Conservation (phyloP, 2,113 vertebrate species). For the Barnardius zonarius region DNA sequence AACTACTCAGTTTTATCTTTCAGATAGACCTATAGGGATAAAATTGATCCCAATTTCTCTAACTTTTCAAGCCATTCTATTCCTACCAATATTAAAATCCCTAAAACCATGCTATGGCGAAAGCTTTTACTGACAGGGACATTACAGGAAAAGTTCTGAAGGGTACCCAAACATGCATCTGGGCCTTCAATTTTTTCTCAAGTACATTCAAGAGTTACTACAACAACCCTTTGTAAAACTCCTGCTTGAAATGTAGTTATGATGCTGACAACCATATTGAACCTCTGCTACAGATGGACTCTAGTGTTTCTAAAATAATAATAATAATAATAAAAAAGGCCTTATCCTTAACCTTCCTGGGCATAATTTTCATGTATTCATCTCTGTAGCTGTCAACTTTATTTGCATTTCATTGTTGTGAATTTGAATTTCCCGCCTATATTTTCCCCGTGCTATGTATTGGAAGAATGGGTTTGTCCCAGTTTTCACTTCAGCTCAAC, state of each 20-base stretch:
- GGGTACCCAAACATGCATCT: neutral
- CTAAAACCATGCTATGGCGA: neutral
- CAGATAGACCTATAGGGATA: neutral
- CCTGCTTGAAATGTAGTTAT: neutral
- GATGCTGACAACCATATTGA: neutral
- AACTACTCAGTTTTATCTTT: neutral
- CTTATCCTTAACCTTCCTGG: neutral
- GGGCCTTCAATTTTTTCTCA: neutral
- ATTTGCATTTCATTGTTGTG: neutral
- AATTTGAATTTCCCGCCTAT: neutral
- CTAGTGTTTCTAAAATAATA: neutral
- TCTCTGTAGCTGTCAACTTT: neutral
- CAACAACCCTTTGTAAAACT: rapidly evolving
- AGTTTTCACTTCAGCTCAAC: neutral
- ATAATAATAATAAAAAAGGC: neutral
- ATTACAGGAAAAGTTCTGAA: neutral
- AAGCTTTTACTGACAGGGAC: neutral
- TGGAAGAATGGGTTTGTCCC: neutral
- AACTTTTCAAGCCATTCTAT: neutral
- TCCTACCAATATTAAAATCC: neutral
- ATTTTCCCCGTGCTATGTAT: neutral
- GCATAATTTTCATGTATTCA: neutral
- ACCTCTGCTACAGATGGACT: neutral
- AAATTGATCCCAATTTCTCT: neutral
- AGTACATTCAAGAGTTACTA: neutral